Percentiles rank a stretch among this genome's conserved stretches.
Evolutionary conservation across 2,888 invertebrate genomes (phyloP).

Genomic region (Pammene fasciana): DNA sequence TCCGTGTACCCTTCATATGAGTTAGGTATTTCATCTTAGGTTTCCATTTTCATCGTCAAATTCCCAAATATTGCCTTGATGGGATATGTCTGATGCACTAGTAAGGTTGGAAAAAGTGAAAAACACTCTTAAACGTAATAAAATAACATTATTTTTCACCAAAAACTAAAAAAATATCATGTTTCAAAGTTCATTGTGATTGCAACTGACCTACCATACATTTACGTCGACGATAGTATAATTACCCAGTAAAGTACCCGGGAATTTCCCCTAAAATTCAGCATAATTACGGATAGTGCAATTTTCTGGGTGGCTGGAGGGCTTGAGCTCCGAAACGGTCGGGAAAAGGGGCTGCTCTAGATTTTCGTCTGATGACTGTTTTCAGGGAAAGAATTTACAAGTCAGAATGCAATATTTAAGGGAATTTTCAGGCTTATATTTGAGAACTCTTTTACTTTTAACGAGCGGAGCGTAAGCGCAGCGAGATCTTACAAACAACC

Average conservation of each 20-base stretch:
- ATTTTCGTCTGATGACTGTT: not conserved
- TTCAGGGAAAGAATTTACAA: not conserved
- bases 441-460: too few relatives aligned
- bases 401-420: not conserved
- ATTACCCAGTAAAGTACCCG: too few relatives aligned
- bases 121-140: too few relatives aligned
- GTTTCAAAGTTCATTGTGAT: too few relatives aligned
- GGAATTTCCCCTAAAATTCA: slow-evolving; percentile 49
- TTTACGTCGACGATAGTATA: too few relatives aligned
- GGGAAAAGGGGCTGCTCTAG: slow-evolving; percentile 23
- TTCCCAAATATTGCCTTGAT: slow-evolving; percentile 45
- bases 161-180: too few relatives aligned
- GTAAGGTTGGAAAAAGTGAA: too few relatives aligned
- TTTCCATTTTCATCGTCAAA: slow-evolving; percentile 48
- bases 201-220: too few relatives aligned
- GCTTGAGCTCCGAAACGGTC: slow-evolving; percentile 53
- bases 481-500: too few relatives aligned
- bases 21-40: slow-evolving; percentile 43
- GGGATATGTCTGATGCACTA: slow-evolving; percentile 44
- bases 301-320: slow-evolving; percentile 56
- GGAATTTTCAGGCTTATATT: not conserved
- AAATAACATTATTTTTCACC: too few relatives aligned
- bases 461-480: too few relatives aligned
- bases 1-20: too few relatives aligned
- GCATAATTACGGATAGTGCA: slow-evolving; percentile 69